Base-by-base conservation (phyloP, 2,888 invertebrate genomes). In the Sinodicranocentrus sp. region DNA sequence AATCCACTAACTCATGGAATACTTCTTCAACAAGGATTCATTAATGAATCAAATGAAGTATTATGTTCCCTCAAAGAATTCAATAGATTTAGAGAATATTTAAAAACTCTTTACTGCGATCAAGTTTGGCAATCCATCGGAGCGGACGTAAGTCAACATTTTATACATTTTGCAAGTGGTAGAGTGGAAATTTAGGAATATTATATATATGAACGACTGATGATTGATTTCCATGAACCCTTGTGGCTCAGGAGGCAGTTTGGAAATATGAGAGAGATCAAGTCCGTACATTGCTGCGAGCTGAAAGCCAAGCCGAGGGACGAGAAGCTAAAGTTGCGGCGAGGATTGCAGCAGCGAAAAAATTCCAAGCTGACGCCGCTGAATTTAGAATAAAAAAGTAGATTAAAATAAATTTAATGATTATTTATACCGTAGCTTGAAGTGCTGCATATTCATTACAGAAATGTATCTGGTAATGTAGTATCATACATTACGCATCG, bases 11-110 rank as follows among this genome's bases (percentile, higher is more conserved):
- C 84, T 15, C 75, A 44, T 15, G n/a, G 57, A 23, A 48, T 84
- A 10, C 54, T 88, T 0, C 10, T 61, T 2, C 23, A 67, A 13
- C 86, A 79, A 65, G 86, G 86, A 19, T 80, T 88, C 15, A 82
- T 88, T 48, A 86, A 77, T 57, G 44, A 72, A 17, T n/a, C 57
- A 15, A 61, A 82, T 39, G 85, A 88, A 54, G 88, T 88, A n/a
- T 3, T 87, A 1, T 88, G 88, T 57, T 67, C 52, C 17, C 71
- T 82, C 13, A 52, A 67, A 33, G 85, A 86, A 19, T 84, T 87
- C 59, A 88, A 88, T 65, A 68, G 72, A 21, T 88, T 82, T 52
- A 28, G 88, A 25, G 59, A 39, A 13, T 87, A 88, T 73, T 43
- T 87, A 19, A 76, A 61, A 6, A 63, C 82, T 0, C 19, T 82